These are phyloP conservation scores for Cyanistes caeruleus DNA, from an alignment of 2,113 vertebrate species.

Conservation along the genomic window DNA sequence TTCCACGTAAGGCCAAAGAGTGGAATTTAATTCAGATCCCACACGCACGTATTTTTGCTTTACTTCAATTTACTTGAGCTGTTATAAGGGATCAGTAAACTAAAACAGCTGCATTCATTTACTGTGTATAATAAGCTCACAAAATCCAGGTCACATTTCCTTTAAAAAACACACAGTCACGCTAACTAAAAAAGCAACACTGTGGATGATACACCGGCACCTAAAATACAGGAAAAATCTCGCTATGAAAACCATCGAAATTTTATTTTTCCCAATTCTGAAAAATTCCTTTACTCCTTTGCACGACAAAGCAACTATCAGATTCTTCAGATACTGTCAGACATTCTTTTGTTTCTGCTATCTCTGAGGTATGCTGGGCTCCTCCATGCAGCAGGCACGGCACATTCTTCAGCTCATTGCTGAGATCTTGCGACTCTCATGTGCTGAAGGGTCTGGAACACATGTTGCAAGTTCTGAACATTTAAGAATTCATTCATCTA, in stretches of 20 bases:
- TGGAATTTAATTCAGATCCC: conserved; percentile 43
- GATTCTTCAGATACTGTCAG: conserved; percentile 68
- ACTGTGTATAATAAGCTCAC: conserved; percentile 63
- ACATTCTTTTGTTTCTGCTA: conserved; percentile 79
- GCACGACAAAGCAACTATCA: conserved; percentile 71
- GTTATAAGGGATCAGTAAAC: conserved; percentile 65
- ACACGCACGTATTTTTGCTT: neutral
- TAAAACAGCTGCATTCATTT: conserved; percentile 68
- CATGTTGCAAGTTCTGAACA: conserved; percentile 69
- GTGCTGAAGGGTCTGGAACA: conserved; percentile 52
- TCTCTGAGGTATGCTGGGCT: conserved; percentile 56
- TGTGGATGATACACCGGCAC: neutral
- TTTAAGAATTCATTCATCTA: conserved; percentile 71
- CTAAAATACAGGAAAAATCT: neutral
- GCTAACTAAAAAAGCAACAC: neutral
- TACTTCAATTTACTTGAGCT: conserved; percentile 45
- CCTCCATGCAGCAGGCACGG: conserved; percentile 24
- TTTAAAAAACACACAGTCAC: conserved; percentile 45
- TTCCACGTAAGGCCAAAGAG: conserved; percentile 3
- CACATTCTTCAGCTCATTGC: conserved; percentile 37
- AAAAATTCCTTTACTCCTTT: conserved; percentile 73
- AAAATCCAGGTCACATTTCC: conserved; percentile 75
- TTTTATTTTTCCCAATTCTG: conserved; percentile 52
- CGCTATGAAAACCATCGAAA: neutral
- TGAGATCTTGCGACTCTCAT: conserved; percentile 54